Evolutionary conservation across 2,888 invertebrate species (phyloP).

Genomic region (Timema podura): DNA sequence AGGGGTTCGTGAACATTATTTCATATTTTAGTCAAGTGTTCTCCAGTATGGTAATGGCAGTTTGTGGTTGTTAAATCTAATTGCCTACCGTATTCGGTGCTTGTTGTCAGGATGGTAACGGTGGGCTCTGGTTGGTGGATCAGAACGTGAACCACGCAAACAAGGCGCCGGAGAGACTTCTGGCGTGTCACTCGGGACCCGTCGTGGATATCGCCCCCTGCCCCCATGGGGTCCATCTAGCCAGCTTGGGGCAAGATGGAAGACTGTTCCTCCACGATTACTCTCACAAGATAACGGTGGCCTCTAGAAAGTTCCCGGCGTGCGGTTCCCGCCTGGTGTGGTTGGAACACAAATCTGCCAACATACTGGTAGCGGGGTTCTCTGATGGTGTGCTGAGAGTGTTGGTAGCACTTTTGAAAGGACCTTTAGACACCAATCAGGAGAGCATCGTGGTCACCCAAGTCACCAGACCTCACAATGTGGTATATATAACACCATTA

Average conservation of each 20-base stretch:
- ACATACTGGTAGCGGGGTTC: constrained; percentile 64
- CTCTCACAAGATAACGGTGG: constrained; percentile 53
- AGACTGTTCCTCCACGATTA: constrained; percentile 71
- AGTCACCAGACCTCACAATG: too few relatives aligned
- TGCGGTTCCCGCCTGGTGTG: constrained; percentile 57
- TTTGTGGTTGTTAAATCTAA: too few relatives aligned
- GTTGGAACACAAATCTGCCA: constrained; percentile 64
- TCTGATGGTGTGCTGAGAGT: constrained; percentile 67
- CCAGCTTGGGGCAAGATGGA: constrained; percentile 70
- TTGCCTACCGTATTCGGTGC: too few relatives aligned
- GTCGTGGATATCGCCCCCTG: constrained; percentile 65
- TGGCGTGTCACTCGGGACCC: constrained; percentile 72
- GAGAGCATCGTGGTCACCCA: too few relatives aligned
- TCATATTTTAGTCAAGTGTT: too few relatives aligned
- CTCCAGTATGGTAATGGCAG: too few relatives aligned
- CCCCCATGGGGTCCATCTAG: constrained; percentile 64
- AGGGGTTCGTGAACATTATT: too few relatives aligned
- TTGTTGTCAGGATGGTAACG: constrained; percentile 68
- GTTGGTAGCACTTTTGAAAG: constrained; percentile 33
- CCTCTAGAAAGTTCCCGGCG: constrained; percentile 58
- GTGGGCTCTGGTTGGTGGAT: constrained; percentile 74
- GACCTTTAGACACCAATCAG: too few relatives aligned
- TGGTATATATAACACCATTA: too few relatives aligned
- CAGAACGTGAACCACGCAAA: constrained; percentile 39
- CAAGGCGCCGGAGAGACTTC: constrained; percentile 45